Conservation (phyloP, 2,888 invertebrate species). For the Tenodera sinensis region DNA sequence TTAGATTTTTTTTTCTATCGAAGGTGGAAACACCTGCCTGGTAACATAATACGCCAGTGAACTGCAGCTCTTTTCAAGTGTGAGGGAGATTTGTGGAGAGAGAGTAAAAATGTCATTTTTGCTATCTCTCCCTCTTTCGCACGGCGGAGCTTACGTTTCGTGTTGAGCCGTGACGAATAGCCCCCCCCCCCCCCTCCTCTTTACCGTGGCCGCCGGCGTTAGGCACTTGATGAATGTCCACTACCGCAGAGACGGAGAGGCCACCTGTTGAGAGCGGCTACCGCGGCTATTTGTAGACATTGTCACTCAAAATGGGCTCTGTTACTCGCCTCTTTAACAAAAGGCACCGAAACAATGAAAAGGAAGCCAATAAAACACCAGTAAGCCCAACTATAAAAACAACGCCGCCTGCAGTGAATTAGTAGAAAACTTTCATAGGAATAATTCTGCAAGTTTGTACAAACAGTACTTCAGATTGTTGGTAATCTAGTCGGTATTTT, state of each 20-base stretch:
- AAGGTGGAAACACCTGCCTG: too few relatives aligned
- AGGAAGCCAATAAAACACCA: background rate
- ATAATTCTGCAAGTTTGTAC: too few relatives aligned
- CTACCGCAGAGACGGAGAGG: conserved; percentile 10
- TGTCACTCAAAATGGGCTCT: conserved; percentile 7
- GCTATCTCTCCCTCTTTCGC: background rate
- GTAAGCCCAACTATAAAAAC: too few relatives aligned
- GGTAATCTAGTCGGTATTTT: too few relatives aligned
- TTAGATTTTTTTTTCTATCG: too few relatives aligned
- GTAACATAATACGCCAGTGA: background rate
- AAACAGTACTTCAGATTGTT: too few relatives aligned
- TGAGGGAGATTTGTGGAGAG: background rate
- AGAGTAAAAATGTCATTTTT: conserved; percentile 18
- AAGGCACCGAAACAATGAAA: background rate
- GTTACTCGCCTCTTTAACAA: background rate
- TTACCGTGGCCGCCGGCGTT: conserved; percentile 45
- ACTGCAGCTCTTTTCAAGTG: conserved; percentile 5
- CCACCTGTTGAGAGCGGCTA: conserved; percentile 23
- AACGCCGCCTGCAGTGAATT: too few relatives aligned
- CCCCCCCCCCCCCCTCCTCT: conserved; percentile 29
- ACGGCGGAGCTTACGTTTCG: conserved; percentile 7
- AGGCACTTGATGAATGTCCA: conserved; percentile 36
- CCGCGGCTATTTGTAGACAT: conserved; percentile 8
- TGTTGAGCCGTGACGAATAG: conserved; percentile 29
- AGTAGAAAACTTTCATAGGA: too few relatives aligned